Percentiles rank a stretch among this genome's conserved stretches.
These are phyloP conservation scores for Anthophora plumipes DNA, from an alignment of 2,888 invertebrate genomes.

Conservation along the genomic window DNA sequence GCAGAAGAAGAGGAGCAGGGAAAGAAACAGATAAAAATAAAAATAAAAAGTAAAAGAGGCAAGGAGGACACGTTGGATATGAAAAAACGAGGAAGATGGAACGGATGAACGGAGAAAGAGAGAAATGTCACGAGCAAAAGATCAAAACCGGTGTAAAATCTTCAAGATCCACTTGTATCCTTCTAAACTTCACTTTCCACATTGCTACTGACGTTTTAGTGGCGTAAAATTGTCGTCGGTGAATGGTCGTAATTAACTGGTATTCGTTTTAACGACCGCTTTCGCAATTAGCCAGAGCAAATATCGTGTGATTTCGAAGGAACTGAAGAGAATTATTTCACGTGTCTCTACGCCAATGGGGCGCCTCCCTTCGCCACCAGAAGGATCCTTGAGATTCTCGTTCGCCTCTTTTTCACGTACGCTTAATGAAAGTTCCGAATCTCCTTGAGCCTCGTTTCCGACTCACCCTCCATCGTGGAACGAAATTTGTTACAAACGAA, in stretches of 20 bases:
- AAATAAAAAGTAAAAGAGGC: too few species aligned
- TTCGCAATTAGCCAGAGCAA: not conserved
- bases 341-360: conserved; percentile 60
- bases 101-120: conserved; percentile 1
- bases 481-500: not conserved
- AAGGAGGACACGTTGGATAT: conserved; percentile 13
- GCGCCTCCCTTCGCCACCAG: conserved; percentile 49
- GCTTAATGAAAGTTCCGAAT: conserved; percentile 62
- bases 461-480: not conserved
- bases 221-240: not conserved
- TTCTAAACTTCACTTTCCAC: not conserved
- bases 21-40: too few species aligned
- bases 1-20: not conserved
- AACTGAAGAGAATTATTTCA: not conserved
- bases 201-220: not conserved
- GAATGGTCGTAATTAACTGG: not conserved
- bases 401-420: conserved; percentile 52
- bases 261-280: not conserved
- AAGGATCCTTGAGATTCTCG: conserved; percentile 56
- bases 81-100: conserved; percentile 2
- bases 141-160: not conserved
- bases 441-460: conserved; percentile 46
- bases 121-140: conserved; percentile 25
- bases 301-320: not conserved
- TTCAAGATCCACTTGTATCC: not conserved